These are phyloP conservation scores for Holothuria scabra DNA, from an alignment of 53 echinoderm and acorn worm species.

Conservation along the genomic window DNA sequence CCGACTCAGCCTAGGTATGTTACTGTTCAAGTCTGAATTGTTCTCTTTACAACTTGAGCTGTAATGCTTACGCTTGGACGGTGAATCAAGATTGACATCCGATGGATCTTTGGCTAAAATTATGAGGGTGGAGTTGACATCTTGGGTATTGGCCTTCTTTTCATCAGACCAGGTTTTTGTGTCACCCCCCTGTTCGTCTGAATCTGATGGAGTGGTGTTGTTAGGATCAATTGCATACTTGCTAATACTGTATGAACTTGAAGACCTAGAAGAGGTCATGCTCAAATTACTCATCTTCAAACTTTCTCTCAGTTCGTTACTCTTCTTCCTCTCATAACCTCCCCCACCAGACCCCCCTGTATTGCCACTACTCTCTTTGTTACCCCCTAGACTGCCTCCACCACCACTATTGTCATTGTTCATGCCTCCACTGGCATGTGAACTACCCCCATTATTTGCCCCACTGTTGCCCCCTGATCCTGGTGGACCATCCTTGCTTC, in stretches of 20 bases:
- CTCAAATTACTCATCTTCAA: constrained; percentile 94
- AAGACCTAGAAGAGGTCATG: constrained; percentile 90
- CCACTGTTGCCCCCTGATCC: constrained; percentile 71
- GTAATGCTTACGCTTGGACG: constrained; percentile 81
- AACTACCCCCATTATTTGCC: constrained; percentile 70
- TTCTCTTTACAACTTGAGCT: constrained; percentile 70
- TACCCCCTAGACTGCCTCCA: constrained; percentile 62
- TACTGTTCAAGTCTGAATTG: constrained; percentile 88
- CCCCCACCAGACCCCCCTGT: constrained; percentile 53
- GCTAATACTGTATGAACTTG: constrained; percentile 95
- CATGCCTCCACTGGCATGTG: constrained; percentile 53
- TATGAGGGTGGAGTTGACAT: constrained; percentile 41
- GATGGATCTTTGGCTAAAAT: constrained; percentile 58
- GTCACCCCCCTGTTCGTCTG: constrained; percentile 81
- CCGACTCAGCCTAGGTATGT: constrained; percentile 52
- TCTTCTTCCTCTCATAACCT: constrained; percentile 77
- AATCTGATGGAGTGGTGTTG: constrained; percentile 96
- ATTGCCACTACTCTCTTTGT: constrained; percentile 47
- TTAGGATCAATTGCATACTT: constrained; percentile 98
- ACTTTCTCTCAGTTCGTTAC: constrained; percentile 94
- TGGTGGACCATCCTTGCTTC: constrained; percentile 96
- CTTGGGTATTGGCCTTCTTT: constrained; percentile 72
- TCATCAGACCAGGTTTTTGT: constrained; percentile 75
- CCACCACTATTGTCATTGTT: constrained; percentile 67
- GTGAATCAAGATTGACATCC: constrained; percentile 86